Base-by-base conservation (phyloP, 2,888 invertebrate species). In the Cancer borealis region DNA sequence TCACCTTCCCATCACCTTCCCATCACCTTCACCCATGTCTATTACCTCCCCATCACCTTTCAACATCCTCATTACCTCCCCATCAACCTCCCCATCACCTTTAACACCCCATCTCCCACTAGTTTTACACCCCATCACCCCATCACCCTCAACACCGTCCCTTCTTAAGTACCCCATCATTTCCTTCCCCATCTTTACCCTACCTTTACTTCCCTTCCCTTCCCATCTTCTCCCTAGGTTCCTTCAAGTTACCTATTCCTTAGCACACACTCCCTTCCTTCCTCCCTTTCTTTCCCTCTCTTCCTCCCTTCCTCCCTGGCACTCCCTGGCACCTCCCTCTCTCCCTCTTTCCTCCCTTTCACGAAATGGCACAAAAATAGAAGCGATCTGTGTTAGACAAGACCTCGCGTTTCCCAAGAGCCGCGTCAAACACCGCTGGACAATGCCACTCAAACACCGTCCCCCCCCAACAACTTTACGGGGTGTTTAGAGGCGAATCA, bases 361-460 rank as follows among this genome's bases (percentile, higher is more conserved):
- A 79, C 30, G 30, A 30, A 79, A 79, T 30, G 79, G 79, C 79
- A 79, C 39, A 90, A 91, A 91, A 46, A 91, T 60, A 39, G 30
- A 54, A 66, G 21, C n/a, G 91, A 91, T 46, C 66, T 12, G 73
- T 91, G 91, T 91, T 10, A n/a, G 91, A 91, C 91, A 91, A 45
- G 39, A 14, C 73, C 73, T 39, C 45, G n/a, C 21, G 46, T 54
- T 3, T 91, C 91, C 91, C 91, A 21, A 4, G 91, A 91, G 91
- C 6, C 46, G n/a, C 10, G 91, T 91, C 30, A 17, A 10, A 91
- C 91, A 91, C 21, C 45, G 1, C 45, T n/a, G 6, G 73, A 39
- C 10, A 4, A 45, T 46, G 30, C 45, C 73, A 6, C 73, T 45
- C 73, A 45, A 46, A 49, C 30, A 26, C 6, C 45, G 73, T n/a